Conservation (phyloP, 2,888 invertebrate species). For the Metalampra italica region DNA sequence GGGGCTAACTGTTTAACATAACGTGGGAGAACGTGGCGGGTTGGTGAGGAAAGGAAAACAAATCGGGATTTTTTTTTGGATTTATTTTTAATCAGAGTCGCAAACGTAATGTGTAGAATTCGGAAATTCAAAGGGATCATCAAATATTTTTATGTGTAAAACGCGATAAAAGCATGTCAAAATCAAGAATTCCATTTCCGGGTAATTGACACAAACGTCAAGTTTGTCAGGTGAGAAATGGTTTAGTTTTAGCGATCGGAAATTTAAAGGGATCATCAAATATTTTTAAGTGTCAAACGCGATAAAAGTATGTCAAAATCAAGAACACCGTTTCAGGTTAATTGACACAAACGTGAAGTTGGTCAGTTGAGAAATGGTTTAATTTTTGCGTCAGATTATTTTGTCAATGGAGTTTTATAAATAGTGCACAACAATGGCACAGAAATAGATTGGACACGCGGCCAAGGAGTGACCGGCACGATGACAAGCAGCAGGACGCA, state of each 20-base stretch:
- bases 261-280: no score
- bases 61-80: not conserved
- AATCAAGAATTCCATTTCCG: no score
- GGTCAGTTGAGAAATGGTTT: not conserved
- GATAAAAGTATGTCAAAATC: no score
- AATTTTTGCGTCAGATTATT: not conserved
- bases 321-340: no score
- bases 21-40: constrained; percentile 32
- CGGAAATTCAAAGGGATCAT: no score
- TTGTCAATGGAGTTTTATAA: constrained; percentile 8
- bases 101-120: no score
- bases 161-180: no score
- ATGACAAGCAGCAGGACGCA: constrained; percentile 42
- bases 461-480: constrained; percentile 36
- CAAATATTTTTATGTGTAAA: no score
- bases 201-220: no score
- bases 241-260: not conserved
- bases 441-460: constrained; percentile 51
- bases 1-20: constrained; percentile 41
- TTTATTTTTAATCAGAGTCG: no score
- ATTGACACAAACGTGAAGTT: no score
- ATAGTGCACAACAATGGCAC: constrained; percentile 24
- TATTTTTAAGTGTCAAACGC: no score
- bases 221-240: not conserved
- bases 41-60: constrained; percentile 6